These are phyloP conservation scores for Brachionus paranguensis DNA, from an alignment of 1,140 invertebrate species.

Conservation along the genomic window DNA sequence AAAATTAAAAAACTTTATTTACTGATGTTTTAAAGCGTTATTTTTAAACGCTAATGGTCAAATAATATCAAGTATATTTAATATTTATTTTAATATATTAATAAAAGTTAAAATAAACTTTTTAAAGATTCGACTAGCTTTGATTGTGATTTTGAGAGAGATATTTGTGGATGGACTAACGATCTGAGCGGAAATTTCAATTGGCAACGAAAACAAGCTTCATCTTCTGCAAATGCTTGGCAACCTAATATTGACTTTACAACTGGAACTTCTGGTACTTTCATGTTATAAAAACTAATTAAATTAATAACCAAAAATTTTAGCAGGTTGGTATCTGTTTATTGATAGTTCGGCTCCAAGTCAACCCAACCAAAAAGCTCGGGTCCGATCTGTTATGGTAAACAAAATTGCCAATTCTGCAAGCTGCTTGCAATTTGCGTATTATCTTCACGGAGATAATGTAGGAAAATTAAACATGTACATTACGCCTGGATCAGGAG, in stretches of 20 bases:
- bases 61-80: neutral
- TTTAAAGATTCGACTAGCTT: conserved; percentile 15
- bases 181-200: neutral
- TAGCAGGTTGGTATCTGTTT: conserved; percentile 40
- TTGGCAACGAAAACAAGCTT: conserved; percentile 25
- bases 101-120: neutral
- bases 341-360: conserved; percentile 37
- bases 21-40: neutral
- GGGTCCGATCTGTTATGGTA: neutral
- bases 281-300: neutral
- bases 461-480: conserved; percentile 41
- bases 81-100: neutral
- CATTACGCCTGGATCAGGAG: neutral
- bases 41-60: neutral
- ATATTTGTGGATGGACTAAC: conserved; percentile 6
- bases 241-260: conserved; percentile 51
- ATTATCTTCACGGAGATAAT: conserved; percentile 42
- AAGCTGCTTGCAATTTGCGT: conserved; percentile 42
- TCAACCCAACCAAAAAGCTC: neutral
- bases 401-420: neutral
- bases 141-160: conserved; percentile 49
- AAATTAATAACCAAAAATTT: neutral
- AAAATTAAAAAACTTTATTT: neutral
- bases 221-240: neutral
- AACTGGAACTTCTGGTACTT: conserved; percentile 51